Conservation (phyloP, 2,797 vertebrate genomes). For the Rhynchonycteris naso region DNA sequence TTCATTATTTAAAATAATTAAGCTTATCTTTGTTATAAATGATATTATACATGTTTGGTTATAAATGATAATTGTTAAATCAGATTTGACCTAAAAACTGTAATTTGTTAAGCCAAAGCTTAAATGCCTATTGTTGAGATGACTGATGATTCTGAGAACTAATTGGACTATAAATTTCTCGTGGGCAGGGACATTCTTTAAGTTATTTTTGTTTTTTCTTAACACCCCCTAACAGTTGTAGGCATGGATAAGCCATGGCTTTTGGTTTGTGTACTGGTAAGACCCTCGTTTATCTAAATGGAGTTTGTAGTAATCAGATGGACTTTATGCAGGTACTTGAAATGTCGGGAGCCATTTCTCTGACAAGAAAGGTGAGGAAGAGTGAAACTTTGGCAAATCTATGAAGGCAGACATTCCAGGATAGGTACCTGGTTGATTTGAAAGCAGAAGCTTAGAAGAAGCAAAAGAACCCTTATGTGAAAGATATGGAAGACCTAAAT, state of each 20-base stretch:
- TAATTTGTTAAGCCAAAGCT: background rate
- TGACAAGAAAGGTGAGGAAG: background rate
- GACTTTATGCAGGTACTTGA: background rate
- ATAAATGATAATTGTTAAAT: slow-evolving; percentile 9
- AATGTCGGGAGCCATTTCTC: slow-evolving; percentile 29
- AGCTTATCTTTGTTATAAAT: slow-evolving; percentile 19
- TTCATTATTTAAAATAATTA: slow-evolving; percentile 43
- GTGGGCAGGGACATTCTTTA: background rate
- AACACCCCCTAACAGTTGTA: background rate
- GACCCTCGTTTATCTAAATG: background rate
- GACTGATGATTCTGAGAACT: background rate
- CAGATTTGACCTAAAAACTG: background rate
- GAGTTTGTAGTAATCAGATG: background rate
- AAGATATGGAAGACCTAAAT: background rate
- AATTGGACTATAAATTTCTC: background rate
- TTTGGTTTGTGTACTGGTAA: background rate
- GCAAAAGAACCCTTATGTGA: slow-evolving; percentile 11
- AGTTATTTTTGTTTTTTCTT: background rate
- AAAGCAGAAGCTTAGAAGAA: background rate
- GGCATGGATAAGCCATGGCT: background rate
- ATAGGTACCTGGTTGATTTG: background rate
- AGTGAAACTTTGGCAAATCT: background rate
- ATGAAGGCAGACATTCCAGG: background rate
- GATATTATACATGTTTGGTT: background rate
- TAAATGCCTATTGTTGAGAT: background rate